Evolutionary conservation across 2,888 invertebrate genomes (phyloP).

Genomic region (Itoplectis maculator): DNA sequence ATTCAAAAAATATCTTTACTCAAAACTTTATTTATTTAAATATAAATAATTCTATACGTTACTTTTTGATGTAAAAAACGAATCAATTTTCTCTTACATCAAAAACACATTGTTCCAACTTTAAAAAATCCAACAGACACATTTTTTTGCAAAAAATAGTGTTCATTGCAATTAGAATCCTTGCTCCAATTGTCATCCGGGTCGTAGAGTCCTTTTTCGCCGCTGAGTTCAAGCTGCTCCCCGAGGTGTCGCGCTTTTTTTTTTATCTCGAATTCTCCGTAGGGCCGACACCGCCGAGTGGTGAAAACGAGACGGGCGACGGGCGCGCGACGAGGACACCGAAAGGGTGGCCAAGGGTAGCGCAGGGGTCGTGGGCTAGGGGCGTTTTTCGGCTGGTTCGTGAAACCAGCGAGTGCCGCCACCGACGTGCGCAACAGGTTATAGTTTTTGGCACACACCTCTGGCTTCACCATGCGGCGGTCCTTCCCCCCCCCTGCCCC

Average conservation of each 20-base stretch:
- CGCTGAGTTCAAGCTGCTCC: background rate
- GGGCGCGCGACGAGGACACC: conserved; percentile 49
- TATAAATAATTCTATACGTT: too few relatives aligned
- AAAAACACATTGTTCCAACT: too few relatives aligned
- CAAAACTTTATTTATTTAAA: too few relatives aligned
- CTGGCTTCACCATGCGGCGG: conserved; percentile 46
- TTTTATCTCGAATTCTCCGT: conserved; percentile 16
- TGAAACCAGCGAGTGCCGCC: conserved; percentile 49
- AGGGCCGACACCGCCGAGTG: conserved; percentile 2
- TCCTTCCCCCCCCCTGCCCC: conserved; percentile 47
- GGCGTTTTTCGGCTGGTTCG: conserved; percentile 67
- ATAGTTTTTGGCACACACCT: conserved; percentile 84
- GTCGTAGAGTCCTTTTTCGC: background rate
- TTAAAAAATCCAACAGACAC: too few relatives aligned
- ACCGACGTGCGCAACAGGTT: conserved; percentile 81
- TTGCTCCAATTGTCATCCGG: background rate
- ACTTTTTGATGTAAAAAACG: too few relatives aligned
- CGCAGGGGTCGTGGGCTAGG: conserved; percentile 63
- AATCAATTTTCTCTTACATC: too few relatives aligned
- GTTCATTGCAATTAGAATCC: too few relatives aligned
- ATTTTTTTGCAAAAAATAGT: too few relatives aligned
- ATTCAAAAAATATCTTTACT: background rate
- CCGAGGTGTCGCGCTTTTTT: background rate
- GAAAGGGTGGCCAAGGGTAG: conserved; percentile 48
- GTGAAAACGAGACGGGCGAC: conserved; percentile 22